Percentiles rank a stretch among this genome's conserved stretches.
Conservation (phyloP, 2,797 vertebrate genomes). For the Oreonectes daqikongensis region DNA sequence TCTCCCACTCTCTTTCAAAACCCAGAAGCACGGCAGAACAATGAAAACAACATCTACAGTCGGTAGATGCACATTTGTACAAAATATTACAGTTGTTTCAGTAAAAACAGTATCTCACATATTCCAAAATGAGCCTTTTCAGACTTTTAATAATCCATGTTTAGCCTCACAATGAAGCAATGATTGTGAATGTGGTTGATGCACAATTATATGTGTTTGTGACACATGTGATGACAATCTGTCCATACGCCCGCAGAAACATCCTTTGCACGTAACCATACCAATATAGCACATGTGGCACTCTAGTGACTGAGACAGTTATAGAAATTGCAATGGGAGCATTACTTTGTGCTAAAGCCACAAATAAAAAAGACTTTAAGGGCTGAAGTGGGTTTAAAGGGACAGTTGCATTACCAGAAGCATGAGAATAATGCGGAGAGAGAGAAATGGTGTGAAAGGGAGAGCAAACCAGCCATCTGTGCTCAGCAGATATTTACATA, state of each 20-base stretch:
- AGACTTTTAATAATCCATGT: neutral
- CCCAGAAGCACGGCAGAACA: conserved; percentile 23
- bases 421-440: conserved; percentile 7
- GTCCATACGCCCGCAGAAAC: neutral
- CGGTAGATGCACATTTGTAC: neutral
- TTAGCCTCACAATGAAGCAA: neutral
- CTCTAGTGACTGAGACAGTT: conserved; percentile 27
- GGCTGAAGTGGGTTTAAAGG: conserved; percentile 37
- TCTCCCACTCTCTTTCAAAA: conserved; percentile 35
- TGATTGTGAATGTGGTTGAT: neutral
- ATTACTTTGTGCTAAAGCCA: conserved; percentile 10
- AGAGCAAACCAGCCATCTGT: conserved; percentile 36
- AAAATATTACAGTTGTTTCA: too few relatives aligned
- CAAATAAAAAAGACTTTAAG: conserved; percentile 26
- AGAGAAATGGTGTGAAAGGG: conserved; percentile 28
- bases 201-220: neutral
- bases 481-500: conserved; percentile 37
- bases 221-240: neutral
- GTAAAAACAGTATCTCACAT: neutral
- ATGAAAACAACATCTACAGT: neutral
- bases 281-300: conserved; percentile 11
- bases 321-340: conserved; percentile 32
- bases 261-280: neutral
- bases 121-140: neutral
- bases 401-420: conserved; percentile 26